Evolutionary conservation across 2,888 invertebrate species (phyloP).

Genomic region (Eretmocerus hayati): DNA sequence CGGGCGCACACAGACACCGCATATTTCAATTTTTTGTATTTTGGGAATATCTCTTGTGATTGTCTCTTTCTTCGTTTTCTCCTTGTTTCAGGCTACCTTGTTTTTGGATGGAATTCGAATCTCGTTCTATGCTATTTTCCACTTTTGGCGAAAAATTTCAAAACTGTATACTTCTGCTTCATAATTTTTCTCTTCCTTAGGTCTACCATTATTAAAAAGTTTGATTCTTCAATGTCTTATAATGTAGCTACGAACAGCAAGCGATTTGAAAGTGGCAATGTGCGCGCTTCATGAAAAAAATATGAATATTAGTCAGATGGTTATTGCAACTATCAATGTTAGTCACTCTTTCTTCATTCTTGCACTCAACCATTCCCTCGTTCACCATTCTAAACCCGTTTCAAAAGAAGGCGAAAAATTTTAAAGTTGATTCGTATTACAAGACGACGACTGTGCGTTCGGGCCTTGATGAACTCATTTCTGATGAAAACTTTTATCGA

Average conservation of each 20-base stretch:
- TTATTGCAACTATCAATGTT: no score
- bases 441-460: no score
- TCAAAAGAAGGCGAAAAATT: no score
- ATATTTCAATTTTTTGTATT: conserved; percentile 1
- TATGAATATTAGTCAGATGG: no score
- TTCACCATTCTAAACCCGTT: no score
- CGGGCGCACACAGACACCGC: no score
- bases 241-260: conserved; percentile 31
- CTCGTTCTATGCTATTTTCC: conserved; percentile 24
- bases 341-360: neutral
- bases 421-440: no score
- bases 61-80: conserved; percentile 10
- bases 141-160: conserved; percentile 47
- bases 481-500: no score
- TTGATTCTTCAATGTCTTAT: conserved; percentile 44
- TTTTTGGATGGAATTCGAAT: conserved; percentile 12
- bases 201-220: conserved; percentile 56
- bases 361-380: no score
- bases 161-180: conserved; percentile 30
- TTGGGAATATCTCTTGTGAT: neutral
- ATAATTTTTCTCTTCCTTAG: conserved; percentile 30
- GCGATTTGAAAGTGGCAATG: conserved; percentile 56
- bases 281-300: conserved; percentile 43
- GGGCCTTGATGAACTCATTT: no score
- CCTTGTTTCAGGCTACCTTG: no score